These are phyloP conservation scores for Leptinotarsa haldemani DNA, from an alignment of 2,888 invertebrate genomes.

Conservation along the genomic window DNA sequence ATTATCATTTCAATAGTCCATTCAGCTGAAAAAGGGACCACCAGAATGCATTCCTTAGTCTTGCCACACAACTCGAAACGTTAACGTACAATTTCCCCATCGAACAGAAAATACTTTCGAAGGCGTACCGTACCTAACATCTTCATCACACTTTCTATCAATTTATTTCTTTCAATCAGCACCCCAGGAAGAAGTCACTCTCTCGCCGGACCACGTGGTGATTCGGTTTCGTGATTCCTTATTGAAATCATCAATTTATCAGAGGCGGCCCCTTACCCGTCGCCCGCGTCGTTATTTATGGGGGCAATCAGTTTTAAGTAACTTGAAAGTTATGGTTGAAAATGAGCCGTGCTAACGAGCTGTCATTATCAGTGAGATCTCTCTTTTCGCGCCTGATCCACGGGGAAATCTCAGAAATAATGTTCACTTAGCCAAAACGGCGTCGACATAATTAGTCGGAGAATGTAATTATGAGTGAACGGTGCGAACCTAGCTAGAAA, in stretches of 20 bases:
- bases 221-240: constrained; percentile 33
- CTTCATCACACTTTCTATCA: not conserved
- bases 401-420: constrained; percentile 32
- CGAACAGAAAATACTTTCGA: not conserved
- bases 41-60: no score
- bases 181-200: constrained; percentile 25
- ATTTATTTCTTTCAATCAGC: constrained; percentile 20
- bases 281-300: constrained; percentile 30
- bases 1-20: no score
- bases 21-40: no score
- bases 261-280: constrained; percentile 23
- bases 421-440: constrained; percentile 37
- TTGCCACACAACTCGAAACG: no score
- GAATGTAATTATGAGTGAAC: constrained; percentile 33
- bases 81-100: not conserved
- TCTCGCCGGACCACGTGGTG: constrained; percentile 28
- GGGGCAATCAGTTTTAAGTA: constrained; percentile 39
- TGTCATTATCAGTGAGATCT: constrained; percentile 21
- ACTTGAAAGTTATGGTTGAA: constrained; percentile 37
- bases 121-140: constrained; percentile 1
- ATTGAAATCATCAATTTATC: constrained; percentile 43
- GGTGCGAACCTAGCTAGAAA: constrained; percentile 6
- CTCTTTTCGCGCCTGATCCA: constrained; percentile 25
- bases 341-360: constrained; percentile 37
- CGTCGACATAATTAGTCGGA: constrained; percentile 37